These are phyloP conservation scores for Meloe dianella DNA, from an alignment of 2,888 invertebrate species.

Conservation along the genomic window DNA sequence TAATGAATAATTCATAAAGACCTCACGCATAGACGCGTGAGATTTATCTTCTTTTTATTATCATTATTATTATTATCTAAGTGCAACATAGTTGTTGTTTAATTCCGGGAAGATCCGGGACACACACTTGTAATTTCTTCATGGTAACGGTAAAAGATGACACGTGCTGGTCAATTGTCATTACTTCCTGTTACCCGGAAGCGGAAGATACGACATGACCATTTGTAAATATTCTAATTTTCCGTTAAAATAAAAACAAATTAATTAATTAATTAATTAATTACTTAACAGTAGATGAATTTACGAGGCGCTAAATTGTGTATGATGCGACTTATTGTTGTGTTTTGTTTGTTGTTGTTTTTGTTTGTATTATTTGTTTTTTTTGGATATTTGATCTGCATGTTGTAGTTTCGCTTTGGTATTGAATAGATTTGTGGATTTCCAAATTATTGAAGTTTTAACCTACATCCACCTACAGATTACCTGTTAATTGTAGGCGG, in stretches of 20 bases:
- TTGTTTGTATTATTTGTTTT: slow-evolving; percentile 5
- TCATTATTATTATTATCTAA: slow-evolving; percentile 29
- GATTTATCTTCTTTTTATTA: slow-evolving; percentile 48
- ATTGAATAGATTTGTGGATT: slow-evolving; percentile 22
- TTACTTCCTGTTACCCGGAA: slow-evolving; percentile 51
- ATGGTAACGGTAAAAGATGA: slow-evolving; percentile 20
- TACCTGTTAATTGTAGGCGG: slow-evolving; percentile 28
- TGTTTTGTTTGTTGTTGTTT: slow-evolving; percentile 9
- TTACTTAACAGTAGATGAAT: neutral
- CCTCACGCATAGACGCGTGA: slow-evolving; percentile 54
- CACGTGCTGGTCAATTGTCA: slow-evolving; percentile 42
- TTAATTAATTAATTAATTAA: slow-evolving; percentile 12
- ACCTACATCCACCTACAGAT: slow-evolving; percentile 38
- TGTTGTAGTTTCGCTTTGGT: slow-evolving; percentile 30
- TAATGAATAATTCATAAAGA: slow-evolving; percentile 29
- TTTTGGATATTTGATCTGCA: slow-evolving; percentile 15
- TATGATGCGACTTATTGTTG: slow-evolving; percentile 24
- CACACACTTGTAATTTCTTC: too few species aligned
- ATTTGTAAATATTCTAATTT: slow-evolving; percentile 22
- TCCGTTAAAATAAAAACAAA: neutral
- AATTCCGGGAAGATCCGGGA: slow-evolving; percentile 19
- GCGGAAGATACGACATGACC: slow-evolving; percentile 42
- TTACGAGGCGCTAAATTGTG: slow-evolving; percentile 14
- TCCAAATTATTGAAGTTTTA: slow-evolving; percentile 19
- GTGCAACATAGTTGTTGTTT: slow-evolving; percentile 41